phyloP scores from a whole-genome alignment of 2,113 vertebrate species.

The Solea solea region DNA sequence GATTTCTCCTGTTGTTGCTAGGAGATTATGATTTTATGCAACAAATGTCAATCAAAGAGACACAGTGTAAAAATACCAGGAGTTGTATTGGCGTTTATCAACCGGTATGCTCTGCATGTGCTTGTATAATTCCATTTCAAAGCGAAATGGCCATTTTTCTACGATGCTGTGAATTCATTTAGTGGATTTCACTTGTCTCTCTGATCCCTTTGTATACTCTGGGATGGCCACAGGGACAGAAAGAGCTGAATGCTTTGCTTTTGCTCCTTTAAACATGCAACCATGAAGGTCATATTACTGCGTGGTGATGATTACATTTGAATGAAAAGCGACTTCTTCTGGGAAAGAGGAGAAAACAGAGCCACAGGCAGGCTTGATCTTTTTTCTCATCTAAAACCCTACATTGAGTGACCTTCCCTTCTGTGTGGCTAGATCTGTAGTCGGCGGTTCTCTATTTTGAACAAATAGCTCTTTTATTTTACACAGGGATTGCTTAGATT shows the following conservation, averaged over 20 bases:
- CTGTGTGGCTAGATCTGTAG: conserved; percentile 59
- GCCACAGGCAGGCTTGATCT: conserved; percentile 73
- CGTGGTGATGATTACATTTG: conserved; percentile 77
- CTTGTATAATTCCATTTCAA: conserved; percentile 40
- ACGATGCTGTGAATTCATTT: conserved; percentile 61
- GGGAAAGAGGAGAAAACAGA: conserved; percentile 64
- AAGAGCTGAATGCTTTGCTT: conserved; percentile 73
- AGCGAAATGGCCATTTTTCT: conserved; percentile 55
- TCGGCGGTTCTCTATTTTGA: conserved; percentile 69
- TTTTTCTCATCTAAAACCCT: conserved; percentile 72
- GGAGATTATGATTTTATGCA: conserved; percentile 58
- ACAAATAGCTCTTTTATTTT: conserved; percentile 79
- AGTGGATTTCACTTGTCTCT: conserved; percentile 64
- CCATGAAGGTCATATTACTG: conserved; percentile 80
- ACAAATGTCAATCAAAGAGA: conserved; percentile 55
- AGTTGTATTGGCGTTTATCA: conserved; percentile 38
- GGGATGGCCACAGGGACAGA: conserved; percentile 69
- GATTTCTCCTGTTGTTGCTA: conserved; percentile 55
- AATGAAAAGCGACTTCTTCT: conserved; percentile 78
- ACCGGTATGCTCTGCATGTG: conserved; percentile 5
- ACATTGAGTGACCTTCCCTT: conserved; percentile 71
- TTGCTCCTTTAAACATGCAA: conserved; percentile 75
- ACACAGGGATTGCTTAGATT: conserved; percentile 77
- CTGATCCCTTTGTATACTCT: conserved; percentile 70
- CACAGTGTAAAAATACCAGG: conserved; percentile 37